Evolutionary conservation across 1,140 invertebrate species (phyloP), one percentile per base, ranked within the genome.

Genomic region (Drosophila saltans): DNA sequence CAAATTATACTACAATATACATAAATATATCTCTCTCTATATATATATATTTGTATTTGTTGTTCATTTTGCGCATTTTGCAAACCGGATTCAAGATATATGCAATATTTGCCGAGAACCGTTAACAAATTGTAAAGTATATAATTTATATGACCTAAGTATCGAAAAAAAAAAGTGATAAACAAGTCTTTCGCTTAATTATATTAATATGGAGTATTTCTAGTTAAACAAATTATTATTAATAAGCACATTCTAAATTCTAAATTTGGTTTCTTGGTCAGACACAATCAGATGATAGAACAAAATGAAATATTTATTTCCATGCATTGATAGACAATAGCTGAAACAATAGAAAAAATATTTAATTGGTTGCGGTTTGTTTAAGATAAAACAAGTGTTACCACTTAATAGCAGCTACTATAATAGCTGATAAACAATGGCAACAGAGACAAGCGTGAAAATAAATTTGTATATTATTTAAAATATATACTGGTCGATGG

Each of bases 61-160:
- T 84, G 72, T 66, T 76, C 76, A 66, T 76, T 55, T 16, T 45
- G 65, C 57, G 65, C 55, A 81, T 41, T 71, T 66, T 45, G 57
- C 59, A 74, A 86, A 86, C 81, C 81, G 79, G 82, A 71, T 88
- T 59, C 26, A 59, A 59, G 39, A 57, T 61, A 30, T 9, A 28
- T n/a, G 16, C 16, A 16, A 43, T 30, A 6, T 30, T 61, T 68
- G 16, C 75, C 39, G 64, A 61, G 65, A 58, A 73, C 83, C 75
- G 71, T 86, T 82, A 82, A 40, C 55, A 62, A 75, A 72, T 72
- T 86, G 80, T 81, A 82, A 78, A 68, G 39, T 69, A 69, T 67
- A 75, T 33, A 66, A 71, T 66, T 70, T 74, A 68, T 64, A 61
- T 43, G 1, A n/a, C 26, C 45, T 52, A 52, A 52, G 39, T 70